Percentiles rank a stretch among this genome's conserved stretches.
phyloP scores from a whole-genome alignment of 2,113 vertebrate genomes.

The Cyphomyrus plagiostoma region DNA sequence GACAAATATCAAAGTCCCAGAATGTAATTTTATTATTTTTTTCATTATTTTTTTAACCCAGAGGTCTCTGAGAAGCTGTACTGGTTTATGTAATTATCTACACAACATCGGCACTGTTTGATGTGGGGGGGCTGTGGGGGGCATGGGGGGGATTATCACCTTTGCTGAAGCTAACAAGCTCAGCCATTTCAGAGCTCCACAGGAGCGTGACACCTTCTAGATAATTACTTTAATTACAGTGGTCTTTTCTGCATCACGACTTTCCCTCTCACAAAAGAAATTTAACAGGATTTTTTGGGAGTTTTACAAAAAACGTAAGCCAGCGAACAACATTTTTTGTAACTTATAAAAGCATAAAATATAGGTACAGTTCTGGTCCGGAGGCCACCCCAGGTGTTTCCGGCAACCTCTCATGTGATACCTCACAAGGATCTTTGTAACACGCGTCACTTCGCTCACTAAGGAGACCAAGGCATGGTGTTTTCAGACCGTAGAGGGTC shows the following conservation, averaged over 20 bases:
- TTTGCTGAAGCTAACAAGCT: neutral
- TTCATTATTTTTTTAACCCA: neutral
- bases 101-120: neutral
- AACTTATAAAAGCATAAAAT: neutral
- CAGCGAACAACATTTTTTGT: neutral
- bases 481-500: neutral
- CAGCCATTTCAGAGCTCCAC: neutral
- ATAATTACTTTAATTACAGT: neutral
- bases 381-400: neutral
- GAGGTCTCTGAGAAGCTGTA: neutral
- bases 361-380: neutral
- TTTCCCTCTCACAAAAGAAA: neutral
- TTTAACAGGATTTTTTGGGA: neutral
- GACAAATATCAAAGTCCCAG: slow-evolving; percentile 2
- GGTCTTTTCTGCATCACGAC: neutral
- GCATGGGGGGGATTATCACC: neutral
- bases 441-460: neutral
- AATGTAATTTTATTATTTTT: neutral
- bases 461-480: neutral
- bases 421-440: neutral
- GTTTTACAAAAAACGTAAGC: neutral
- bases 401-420: neutral
- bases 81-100: neutral
- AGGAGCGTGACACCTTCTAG: neutral
- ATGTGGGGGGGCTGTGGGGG: neutral